Evolutionary conservation across 2,797 vertebrate species (phyloP).

Genomic region (Cirrhinus mrigala): DNA sequence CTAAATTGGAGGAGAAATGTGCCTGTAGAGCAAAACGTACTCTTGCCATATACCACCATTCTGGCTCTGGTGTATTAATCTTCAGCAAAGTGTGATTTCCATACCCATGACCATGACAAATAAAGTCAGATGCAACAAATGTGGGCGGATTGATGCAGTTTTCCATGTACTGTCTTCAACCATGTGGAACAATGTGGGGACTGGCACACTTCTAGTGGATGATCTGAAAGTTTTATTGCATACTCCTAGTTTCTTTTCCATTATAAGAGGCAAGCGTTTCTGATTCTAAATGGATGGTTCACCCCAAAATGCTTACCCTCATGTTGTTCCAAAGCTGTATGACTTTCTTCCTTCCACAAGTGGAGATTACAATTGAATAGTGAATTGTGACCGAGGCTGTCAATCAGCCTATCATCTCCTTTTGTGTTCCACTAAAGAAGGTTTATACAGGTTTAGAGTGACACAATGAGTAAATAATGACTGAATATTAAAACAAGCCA

Average conservation of each 20-base stretch:
- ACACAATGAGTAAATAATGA: not conserved
- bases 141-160: conserved; percentile 69
- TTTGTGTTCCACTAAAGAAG: not conserved
- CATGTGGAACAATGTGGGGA: conserved; percentile 63
- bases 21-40: conserved; percentile 65
- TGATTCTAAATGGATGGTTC: conserved; percentile 16
- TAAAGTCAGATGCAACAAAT: conserved; percentile 69
- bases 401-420: not conserved
- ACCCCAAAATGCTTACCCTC: conserved; percentile 11
- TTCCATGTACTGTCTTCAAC: conserved; percentile 70
- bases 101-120: conserved; percentile 69
- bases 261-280: conserved; percentile 41
- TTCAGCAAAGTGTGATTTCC: conserved; percentile 74
- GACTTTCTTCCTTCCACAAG: conserved; percentile 20
- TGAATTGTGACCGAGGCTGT: conserved; percentile 19
- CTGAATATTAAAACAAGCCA: not conserved
- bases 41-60: conserved; percentile 41
- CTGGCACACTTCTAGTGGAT: conserved; percentile 63
- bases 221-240: conserved; percentile 59
- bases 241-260: conserved; percentile 58
- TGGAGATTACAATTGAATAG: conserved; percentile 19
- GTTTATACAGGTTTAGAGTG: not conserved
- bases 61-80: conserved; percentile 61
- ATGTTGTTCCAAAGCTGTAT: conserved; percentile 5
- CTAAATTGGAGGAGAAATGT: conserved; percentile 78